Evolutionary conservation across 2,113 vertebrate genomes (phyloP).

Genomic region (Indicator maculatus): DNA sequence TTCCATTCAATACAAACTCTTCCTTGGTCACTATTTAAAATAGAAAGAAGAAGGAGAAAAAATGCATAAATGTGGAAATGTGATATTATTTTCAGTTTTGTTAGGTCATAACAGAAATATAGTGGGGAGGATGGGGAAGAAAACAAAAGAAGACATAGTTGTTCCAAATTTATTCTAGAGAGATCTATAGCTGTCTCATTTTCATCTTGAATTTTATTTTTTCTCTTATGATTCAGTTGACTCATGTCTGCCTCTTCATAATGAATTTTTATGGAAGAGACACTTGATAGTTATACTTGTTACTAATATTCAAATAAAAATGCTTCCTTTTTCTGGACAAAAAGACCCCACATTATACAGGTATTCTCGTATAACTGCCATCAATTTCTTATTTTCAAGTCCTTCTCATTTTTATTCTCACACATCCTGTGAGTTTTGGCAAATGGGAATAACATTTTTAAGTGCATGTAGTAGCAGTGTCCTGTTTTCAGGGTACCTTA

Average conservation of each 20-base stretch:
- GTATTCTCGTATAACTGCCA: neutral
- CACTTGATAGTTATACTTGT: neutral
- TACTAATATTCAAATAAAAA: neutral
- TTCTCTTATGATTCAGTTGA: neutral
- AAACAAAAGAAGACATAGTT: neutral
- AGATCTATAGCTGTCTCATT: neutral
- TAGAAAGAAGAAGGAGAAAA: neutral
- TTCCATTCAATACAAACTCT: neutral
- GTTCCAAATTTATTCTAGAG: neutral
- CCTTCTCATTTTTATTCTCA: neutral
- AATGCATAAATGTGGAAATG: neutral
- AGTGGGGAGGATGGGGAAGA: too few species aligned
- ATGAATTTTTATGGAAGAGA: neutral
- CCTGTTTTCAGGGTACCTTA: neutral
- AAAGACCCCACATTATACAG: neutral
- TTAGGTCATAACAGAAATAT: neutral
- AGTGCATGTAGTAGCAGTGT: neutral
- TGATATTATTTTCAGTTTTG: neutral
- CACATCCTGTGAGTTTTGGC: neutral
- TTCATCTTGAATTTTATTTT: conserved; percentile 25
- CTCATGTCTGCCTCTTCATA: neutral
- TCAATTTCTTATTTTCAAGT: neutral
- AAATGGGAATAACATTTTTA: neutral
- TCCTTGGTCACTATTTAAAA: neutral
- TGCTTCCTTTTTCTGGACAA: neutral